Evolutionary conservation across 2,888 invertebrate genomes (phyloP), one percentile per base, ranked within the genome.

Genomic region (Agriopis marginaria): DNA sequence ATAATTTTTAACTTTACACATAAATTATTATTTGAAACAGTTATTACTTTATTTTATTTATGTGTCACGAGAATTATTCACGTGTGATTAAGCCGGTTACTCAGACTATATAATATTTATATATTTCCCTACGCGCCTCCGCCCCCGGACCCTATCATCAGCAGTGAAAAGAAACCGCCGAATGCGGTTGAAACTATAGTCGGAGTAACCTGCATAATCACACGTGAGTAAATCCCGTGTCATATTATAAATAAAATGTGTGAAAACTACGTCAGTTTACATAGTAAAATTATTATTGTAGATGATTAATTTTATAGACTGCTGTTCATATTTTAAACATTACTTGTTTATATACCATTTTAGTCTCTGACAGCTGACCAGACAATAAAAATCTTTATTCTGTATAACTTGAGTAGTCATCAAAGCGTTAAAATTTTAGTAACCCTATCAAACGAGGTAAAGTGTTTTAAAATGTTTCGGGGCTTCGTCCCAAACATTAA

Each of bases 351-450:
- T 77, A 54, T 77, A 54, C 39, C 71, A 63, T 65, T 75, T 80
- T 81, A 78, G 77, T 86, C 61, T 63, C 53, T 51, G 60, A 53
- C 45, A 56, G 65, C 86, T 88, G 86, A 84, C 82, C 80, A 86
- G 90, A 91, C 90, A 90, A 90, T 90, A 90, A 90, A 75, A 77
- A 68, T 66, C 65, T 76, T 74, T 75, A 68, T 71, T 70, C 53
- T 75, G 54, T 72, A 66, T 71, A 63, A 32, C 61, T 64, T 40
- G 49, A 49, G 49, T 61, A 69, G 61, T 45, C 45, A 68, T 54
- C 44, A 56, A 59, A 63, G 39, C 49, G 40, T 63, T 51, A 66
- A 62, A n/a, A 47, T 59, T 58, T 63, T 68, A 59, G 58, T 56
- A 55, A 50, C 51, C 45, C 63, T 63, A 63, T 72, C 55, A 55